Percentiles rank a stretch among this genome's conserved stretches.
These are phyloP conservation scores for Stramonita haemastoma DNA, from an alignment of 2,888 invertebrate genomes.

Conservation along the genomic window DNA sequence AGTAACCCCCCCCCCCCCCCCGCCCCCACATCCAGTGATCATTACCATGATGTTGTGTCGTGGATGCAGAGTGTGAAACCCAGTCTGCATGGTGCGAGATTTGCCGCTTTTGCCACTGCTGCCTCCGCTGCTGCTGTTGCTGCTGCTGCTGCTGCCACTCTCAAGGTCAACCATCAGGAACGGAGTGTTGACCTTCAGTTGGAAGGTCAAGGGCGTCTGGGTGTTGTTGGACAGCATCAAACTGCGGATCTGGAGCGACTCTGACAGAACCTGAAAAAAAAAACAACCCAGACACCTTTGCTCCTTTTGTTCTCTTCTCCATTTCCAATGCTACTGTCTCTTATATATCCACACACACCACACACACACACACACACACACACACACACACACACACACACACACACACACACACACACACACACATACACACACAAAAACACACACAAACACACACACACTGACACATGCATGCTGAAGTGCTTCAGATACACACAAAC, in stretches of 20 bases:
- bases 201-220: slow-evolving; percentile 71
- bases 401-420: slow-evolving; percentile 7
- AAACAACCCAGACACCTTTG: too few species aligned
- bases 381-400: background rate
- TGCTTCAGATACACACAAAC: too few species aligned
- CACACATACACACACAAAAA: background rate
- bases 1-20: too few species aligned
- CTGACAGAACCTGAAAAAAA: slow-evolving; percentile 56
- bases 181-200: slow-evolving; percentile 64
- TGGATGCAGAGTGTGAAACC: slow-evolving; percentile 66
- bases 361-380: background rate
- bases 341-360: too few species aligned
- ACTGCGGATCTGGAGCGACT: slow-evolving; percentile 62
- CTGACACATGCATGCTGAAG: too few species aligned
- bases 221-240: slow-evolving; percentile 72
- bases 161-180: slow-evolving; percentile 69
- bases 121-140: background rate
- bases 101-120: background rate
- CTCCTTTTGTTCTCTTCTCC: background rate
- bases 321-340: too few species aligned
- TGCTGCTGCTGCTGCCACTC: slow-evolving; percentile 54
- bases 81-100: slow-evolving; percentile 57
- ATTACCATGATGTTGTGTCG: slow-evolving; percentile 69
- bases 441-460: background rate
- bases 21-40: background rate